Conservation (phyloP, 1,140 invertebrate genomes). For the Schlechtendalia chinensis region DNA sequence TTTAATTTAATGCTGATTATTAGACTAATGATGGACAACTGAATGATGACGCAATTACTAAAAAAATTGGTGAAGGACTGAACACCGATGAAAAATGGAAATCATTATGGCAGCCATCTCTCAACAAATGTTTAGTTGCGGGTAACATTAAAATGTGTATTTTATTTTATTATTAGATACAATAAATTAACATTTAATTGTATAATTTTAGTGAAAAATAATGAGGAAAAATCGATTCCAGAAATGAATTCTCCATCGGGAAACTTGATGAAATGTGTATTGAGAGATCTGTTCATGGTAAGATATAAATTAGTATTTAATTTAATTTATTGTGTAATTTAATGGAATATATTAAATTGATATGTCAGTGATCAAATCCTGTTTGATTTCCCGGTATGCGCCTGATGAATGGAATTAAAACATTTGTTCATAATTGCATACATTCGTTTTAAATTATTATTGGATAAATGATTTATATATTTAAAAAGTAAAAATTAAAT, state of each 20-base stretch:
- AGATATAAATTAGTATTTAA: neutral
- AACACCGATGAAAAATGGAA: constrained; percentile 39
- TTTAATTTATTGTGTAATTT: no score
- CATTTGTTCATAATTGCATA: no score
- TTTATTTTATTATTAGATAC: neutral
- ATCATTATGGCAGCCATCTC: neutral
- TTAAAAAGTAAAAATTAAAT: no score
- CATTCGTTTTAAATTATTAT: no score
- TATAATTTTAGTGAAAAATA: constrained; percentile 11
- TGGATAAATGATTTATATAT: no score
- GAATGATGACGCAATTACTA: neutral
- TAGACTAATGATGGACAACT: constrained; percentile 35
- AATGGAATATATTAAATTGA: no score
- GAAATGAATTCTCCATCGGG: constrained; percentile 26
- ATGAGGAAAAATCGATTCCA: neutral
- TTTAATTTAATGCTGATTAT: neutral
- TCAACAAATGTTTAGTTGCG: constrained; percentile 45
- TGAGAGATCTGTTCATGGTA: constrained; percentile 36
- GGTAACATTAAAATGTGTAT: constrained; percentile 12
- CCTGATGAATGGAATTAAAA: no score
- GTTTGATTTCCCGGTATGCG: no score
- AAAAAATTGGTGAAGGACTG: constrained; percentile 33
- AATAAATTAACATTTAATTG: neutral
- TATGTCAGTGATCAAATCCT: no score
- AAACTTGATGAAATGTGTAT: constrained; percentile 36